Conservation (phyloP, 1,140 invertebrate species). For the Medauroidea extradentata region DNA sequence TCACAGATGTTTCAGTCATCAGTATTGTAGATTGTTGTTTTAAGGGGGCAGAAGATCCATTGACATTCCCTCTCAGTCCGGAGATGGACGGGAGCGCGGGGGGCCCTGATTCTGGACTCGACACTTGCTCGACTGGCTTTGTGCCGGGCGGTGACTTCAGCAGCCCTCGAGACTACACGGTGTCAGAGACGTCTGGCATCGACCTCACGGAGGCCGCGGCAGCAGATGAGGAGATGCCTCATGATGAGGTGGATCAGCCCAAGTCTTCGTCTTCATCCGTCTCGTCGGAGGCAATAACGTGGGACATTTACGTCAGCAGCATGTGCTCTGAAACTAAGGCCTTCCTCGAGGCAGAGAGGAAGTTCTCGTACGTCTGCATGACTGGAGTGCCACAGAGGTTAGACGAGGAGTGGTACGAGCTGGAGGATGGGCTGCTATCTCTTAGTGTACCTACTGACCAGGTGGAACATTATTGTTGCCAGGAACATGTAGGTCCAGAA, state of each 20-base stretch:
- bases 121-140: conserved; percentile 44
- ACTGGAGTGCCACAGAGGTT: too few relatives aligned
- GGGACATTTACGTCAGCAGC: conserved; percentile 39
- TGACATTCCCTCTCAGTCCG: conserved; percentile 2
- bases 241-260: conserved; percentile 35
- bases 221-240: conserved; percentile 63
- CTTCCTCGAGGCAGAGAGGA: too few relatives aligned
- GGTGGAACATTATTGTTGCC: too few relatives aligned
- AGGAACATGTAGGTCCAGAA: too few relatives aligned
- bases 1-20: neutral
- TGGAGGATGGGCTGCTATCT: too few relatives aligned
- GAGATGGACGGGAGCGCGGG: conserved; percentile 26
- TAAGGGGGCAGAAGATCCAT: neutral
- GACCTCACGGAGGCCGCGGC: conserved; percentile 43
- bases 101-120: conserved; percentile 54
- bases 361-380: too few relatives aligned
- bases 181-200: conserved; percentile 43
- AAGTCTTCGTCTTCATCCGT: conserved; percentile 51
- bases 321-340: too few relatives aligned
- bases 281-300: conserved; percentile 55
- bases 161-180: conserved; percentile 46
- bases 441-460: too few relatives aligned
- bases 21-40: conserved; percentile 4
- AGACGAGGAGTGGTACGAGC: too few relatives aligned
- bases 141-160: conserved; percentile 18